A percentile compares a stretch with the other conserved stretches of the same genome.
Evolutionary conservation across 2,113 vertebrate species (phyloP).

Genomic region (Tiliqua scincoides): DNA sequence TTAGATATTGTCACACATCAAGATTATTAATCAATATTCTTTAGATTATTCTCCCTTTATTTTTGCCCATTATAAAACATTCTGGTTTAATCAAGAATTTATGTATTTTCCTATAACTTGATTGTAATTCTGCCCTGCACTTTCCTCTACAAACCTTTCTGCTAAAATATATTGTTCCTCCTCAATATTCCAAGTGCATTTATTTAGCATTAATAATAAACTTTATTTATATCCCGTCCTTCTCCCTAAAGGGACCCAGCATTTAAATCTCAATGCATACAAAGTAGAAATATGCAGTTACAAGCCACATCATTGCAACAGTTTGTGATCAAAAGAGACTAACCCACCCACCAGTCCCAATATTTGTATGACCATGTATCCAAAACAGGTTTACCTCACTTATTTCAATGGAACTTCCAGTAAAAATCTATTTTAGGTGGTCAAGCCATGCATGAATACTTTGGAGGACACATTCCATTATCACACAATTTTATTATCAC

Average conservation of each 20-base stretch:
- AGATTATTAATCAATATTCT: too few species aligned
- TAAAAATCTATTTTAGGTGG: not conserved
- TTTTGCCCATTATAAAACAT: not conserved
- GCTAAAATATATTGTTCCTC: not conserved
- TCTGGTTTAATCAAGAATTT: not conserved
- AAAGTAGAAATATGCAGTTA: not conserved
- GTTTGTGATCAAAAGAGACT: not conserved
- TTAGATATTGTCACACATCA: too few species aligned
- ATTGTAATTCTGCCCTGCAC: not conserved
- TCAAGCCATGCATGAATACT: too few species aligned
- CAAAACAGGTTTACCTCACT: not conserved
- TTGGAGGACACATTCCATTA: not conserved
- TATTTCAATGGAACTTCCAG: not conserved
- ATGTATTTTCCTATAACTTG: not conserved
- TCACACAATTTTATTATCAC: not conserved
- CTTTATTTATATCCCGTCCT: too few species aligned
- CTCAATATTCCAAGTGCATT: too few species aligned
- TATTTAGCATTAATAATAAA: too few species aligned
- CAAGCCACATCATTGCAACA: not conserved
- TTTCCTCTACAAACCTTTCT: not conserved
- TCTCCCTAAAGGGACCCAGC: too few species aligned
- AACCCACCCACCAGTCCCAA: not conserved
- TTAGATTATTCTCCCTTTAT: not conserved
- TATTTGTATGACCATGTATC: not conserved
- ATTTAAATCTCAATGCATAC: not conserved